Base-by-base conservation (phyloP, 92 coral and sea anemone genomes). In the Epizoanthus stellaris region DNA sequence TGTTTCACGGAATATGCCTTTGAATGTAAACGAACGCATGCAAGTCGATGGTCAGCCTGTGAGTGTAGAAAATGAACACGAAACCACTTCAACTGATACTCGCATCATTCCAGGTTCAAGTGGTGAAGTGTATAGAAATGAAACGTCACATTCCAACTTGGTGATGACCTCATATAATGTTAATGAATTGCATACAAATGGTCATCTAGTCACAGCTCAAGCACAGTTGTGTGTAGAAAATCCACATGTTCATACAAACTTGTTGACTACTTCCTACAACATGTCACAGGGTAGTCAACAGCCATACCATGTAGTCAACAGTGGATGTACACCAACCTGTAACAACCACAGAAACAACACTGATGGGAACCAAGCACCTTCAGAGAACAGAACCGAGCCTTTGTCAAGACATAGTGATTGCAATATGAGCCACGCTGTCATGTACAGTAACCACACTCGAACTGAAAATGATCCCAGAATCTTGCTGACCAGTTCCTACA, bases 1-100 rank as follows among this genome's bases (percentile, higher is more conserved):
- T 64, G 65, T 14, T 63, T 42, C 72, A 40, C 64, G 83, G 43
- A 64, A 79, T 17, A 52, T 52, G 56, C 49, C 83, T 19, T 13
- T 45, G 42, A 63, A 63, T 15, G 17, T 62, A 20, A 63, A 20
- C 17, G 83, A 62, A 42, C 83, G 42, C 8, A 19, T 64, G 53
- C 43, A 25, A 13, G 14, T 19, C 19, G 61, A 45, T 79, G 49
- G 36, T 43, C 83, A 20, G 30, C 60, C 57, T 3, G 20, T 63
- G 61, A 79, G 36, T 45, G 43, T 12, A 61, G 61, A 19, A 63
- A 45, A 42, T 7, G 23, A 79, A 2, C 30, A 14, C 20, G 82
- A 20, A 19, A 64, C 38, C 14, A 12, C 70, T 30, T 58, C 60
- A 0, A 42, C 58, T 45, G 23, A 38, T 13, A 11, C 47, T 6